Evolutionary conservation across 2,113 vertebrate genomes (phyloP), one percentile per base, ranked within the genome.

Genomic region (Hemiprocne comata): DNA sequence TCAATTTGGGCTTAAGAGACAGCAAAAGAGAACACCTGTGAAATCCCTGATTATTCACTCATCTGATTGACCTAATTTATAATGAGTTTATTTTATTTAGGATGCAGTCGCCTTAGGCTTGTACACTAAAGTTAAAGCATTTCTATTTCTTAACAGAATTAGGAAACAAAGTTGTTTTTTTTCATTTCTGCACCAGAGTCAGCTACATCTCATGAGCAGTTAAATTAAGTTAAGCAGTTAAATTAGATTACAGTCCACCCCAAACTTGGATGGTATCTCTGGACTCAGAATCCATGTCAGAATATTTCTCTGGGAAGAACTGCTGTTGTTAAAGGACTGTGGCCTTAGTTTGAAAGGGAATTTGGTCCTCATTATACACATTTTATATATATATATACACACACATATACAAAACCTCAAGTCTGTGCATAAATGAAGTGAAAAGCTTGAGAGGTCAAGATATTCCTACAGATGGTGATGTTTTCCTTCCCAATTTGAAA

Each of bases 201-300:
- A 73, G 55, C 69, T 89, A 55, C 34, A 64, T 64, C 69, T 94
- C 83, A 81, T 1, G 12, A 92, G 66, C 61, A 95, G 42, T 66
- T 95, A 86, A 94, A 96, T 94, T 94, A 92, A 75, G 31, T 93
- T 90, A 95, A 93, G 75, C n/a, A 83, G 42, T 88, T 78, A 84
- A 93, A 96, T 97, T 86, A 81, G 90, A 90, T 93, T 92, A 94
- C 50, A 67, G 69, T 89, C 57, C 76, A 89, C 20, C 6, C 44
- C 54, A 81, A 54, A 78, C 61, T 94, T 94, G 93, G 89, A 97
- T n/a, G 50, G 34, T 78, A 85, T 60, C 74, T 85, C 62, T 75
- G 77, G 61, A 76, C 61, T 94, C 60, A 57, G 57, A 86, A 84
- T 71, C 38, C 57, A 65, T 4, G 31, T 84, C 76, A 89, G 61